These are phyloP conservation scores for Poliocrania exsul DNA, from an alignment of 2,797 vertebrate genomes.

Conservation along the genomic window DNA sequence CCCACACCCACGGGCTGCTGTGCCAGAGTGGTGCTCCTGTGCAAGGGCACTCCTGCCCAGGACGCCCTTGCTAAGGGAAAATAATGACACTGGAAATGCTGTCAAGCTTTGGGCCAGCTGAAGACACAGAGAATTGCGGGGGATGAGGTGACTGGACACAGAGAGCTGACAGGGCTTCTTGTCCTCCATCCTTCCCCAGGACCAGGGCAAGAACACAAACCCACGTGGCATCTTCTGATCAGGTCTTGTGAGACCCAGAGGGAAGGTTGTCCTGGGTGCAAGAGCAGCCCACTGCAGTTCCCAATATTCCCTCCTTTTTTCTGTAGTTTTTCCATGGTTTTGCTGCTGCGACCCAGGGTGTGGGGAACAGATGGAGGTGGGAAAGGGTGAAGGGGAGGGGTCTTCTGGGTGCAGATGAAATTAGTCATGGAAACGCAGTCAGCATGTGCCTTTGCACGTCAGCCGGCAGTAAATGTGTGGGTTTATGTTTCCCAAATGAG, in stretches of 20 bases:
- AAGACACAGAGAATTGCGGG: background rate
- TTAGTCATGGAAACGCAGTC: slow-evolving; percentile 29
- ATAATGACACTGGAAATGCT: too few species aligned
- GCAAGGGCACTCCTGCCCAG: too few species aligned
- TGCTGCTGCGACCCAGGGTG: background rate
- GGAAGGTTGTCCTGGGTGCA: too few species aligned
- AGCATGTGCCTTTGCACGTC: slow-evolving; percentile 17
- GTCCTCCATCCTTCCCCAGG: background rate
- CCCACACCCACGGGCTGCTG: accelerated
- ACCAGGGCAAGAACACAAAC: background rate
- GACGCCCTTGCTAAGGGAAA: too few species aligned
- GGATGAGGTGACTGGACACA: accelerated
- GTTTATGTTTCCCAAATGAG: slow-evolving; percentile 35
- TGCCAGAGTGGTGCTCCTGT: background rate
- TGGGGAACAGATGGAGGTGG: slow-evolving; percentile 55
- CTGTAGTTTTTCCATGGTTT: background rate
- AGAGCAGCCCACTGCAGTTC: background rate
- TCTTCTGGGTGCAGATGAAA: slow-evolving; percentile 1
- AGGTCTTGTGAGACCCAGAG: background rate
- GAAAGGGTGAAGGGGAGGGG: slow-evolving; percentile 16
- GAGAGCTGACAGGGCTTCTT: background rate
- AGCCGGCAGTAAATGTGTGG: background rate
- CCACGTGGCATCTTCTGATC: background rate
- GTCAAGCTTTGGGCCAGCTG: too few species aligned
- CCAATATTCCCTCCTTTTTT: background rate